Percentiles rank a stretch among this genome's conserved stretches.
Conservation (phyloP, 2,888 invertebrate species). For the Taenaris catops region DNA sequence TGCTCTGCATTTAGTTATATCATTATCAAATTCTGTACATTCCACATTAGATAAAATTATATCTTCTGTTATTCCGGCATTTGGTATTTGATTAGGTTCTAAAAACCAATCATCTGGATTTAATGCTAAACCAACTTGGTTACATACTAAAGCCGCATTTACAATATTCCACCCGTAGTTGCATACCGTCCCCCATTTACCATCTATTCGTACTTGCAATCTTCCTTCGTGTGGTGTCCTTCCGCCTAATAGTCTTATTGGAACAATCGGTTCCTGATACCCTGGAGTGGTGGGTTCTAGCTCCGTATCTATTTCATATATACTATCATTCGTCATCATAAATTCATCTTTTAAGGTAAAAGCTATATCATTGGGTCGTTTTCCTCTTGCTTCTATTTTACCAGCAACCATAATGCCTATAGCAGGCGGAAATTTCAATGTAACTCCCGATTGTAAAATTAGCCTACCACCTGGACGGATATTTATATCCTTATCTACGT, state of each 20-base stretch:
- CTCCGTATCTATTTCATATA: constrained; percentile 79
- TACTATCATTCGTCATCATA: constrained; percentile 81
- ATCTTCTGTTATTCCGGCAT: constrained; percentile 86
- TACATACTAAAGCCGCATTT: constrained; percentile 96
- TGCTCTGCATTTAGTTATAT: constrained; percentile 92
- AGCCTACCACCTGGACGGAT: constrained; percentile 96
- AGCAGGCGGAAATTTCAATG: constrained; percentile 92
- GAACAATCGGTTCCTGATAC: constrained; percentile 81
- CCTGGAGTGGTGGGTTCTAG: constrained; percentile 81
- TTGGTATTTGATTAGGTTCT: constrained; percentile 89
- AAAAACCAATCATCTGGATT: constrained; percentile 96
- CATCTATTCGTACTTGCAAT: constrained; percentile 89
- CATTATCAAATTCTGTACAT: constrained; percentile 94
- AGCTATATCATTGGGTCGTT: constrained; percentile 88
- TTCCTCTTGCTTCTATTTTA: constrained; percentile 90
- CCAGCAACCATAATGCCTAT: constrained; percentile 99
- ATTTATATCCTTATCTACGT: constrained; percentile 96
- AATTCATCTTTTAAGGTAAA: constrained; percentile 90
- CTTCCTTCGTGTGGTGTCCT: constrained; percentile 91
- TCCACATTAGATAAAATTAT: constrained; percentile 92
- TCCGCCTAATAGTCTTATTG: constrained; percentile 91
- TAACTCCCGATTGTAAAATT: constrained; percentile 92
- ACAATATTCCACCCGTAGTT: constrained; percentile 96
- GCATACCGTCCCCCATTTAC: constrained; percentile 98
- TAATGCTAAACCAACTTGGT: constrained; percentile 94